Evolutionary conservation across 2,113 vertebrate genomes (phyloP).

Genomic region (Vulpes lagopus): DNA sequence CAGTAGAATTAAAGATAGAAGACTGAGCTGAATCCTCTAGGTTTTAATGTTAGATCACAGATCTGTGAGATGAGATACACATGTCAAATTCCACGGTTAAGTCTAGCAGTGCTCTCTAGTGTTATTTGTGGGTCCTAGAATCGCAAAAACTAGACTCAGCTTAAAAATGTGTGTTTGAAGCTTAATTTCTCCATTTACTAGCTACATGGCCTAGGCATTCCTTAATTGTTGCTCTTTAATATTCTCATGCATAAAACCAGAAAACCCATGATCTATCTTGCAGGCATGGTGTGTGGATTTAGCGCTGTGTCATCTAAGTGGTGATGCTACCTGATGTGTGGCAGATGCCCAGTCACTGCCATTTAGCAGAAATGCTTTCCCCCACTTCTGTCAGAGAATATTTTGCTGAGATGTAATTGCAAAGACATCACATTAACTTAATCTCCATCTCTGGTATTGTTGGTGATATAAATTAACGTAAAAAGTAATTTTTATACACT

Average conservation of each 20-base stretch:
- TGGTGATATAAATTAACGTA: not conserved
- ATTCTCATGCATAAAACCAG: not conserved
- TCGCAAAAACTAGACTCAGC: not conserved
- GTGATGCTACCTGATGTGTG: too few relatives aligned
- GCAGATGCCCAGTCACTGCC: not conserved
- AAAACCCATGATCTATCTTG: not conserved
- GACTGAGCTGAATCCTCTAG: not conserved
- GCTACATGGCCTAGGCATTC: not conserved
- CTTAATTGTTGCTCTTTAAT: not conserved
- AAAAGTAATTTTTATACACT: constrained; percentile 15
- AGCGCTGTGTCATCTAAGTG: not conserved
- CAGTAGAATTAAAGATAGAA: not conserved
- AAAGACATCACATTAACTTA: not conserved
- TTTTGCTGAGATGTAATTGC: not conserved
- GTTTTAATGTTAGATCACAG: not conserved
- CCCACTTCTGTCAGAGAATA: not conserved
- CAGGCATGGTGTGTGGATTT: not conserved
- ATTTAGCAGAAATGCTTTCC: too few relatives aligned
- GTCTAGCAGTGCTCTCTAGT: not conserved
- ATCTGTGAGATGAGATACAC: not conserved
- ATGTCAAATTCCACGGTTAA: not conserved
- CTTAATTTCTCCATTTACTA: not conserved
- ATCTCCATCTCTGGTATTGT: not conserved
- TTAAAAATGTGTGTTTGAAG: not conserved
- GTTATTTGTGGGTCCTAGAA: not conserved